These are phyloP conservation scores for Dufourea novaeangliae DNA, from an alignment of 1,140 invertebrate genomes.

Conservation along the genomic window DNA sequence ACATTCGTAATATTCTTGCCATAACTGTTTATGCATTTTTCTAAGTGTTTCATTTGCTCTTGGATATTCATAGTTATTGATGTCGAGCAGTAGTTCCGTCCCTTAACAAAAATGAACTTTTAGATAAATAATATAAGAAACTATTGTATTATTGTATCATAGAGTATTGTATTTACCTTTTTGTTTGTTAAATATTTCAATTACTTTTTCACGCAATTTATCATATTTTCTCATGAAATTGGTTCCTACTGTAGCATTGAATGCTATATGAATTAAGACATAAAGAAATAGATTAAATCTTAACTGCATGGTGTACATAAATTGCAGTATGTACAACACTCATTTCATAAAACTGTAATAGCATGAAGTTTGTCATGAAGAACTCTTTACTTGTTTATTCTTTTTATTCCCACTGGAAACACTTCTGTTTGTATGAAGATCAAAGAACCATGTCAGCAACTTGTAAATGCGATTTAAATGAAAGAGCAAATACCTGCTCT, in stretches of 20 bases:
- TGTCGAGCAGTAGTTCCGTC: conserved; percentile 73
- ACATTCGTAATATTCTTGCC: conserved; percentile 82
- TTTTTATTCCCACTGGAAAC: not conserved
- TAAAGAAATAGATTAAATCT: conserved; percentile 22
- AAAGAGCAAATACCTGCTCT: not conserved
- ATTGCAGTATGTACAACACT: not conserved
- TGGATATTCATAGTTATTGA: conserved; percentile 79
- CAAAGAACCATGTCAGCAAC: not conserved
- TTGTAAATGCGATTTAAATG: conserved; percentile 7
- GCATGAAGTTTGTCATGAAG: conserved; percentile 10
- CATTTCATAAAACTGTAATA: no score
- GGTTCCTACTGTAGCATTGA: not conserved
- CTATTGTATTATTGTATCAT: not conserved
- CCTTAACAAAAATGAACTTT: conserved; percentile 46
- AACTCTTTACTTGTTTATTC: conserved; percentile 1
- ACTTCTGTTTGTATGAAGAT: not conserved
- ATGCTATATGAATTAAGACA: conserved; percentile 13
- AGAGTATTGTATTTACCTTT: conserved; percentile 35
- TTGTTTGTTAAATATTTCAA: conserved; percentile 47
- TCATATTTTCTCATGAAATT: conserved; percentile 52
- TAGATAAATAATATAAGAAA: not conserved
- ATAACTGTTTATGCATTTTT: conserved; percentile 76
- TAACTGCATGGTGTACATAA: conserved; percentile 9
- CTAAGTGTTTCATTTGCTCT: conserved; percentile 72
- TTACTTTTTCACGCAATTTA: conserved; percentile 69